Percentiles rank a stretch among this genome's conserved stretches.
These are phyloP conservation scores for Polymixis lichenea DNA, from an alignment of 2,888 invertebrate genomes.

Conservation along the genomic window DNA sequence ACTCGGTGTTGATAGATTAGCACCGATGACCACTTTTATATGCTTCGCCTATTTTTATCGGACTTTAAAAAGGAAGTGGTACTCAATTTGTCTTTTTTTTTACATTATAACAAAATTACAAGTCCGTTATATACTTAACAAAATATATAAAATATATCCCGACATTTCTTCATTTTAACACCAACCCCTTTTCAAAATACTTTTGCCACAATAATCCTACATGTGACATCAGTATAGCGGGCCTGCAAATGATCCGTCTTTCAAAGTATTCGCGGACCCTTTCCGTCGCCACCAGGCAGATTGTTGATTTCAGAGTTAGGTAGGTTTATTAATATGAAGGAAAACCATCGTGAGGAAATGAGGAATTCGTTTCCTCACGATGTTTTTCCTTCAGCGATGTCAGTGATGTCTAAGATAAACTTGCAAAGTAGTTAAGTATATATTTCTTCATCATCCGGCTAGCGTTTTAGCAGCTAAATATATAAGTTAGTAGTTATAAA, in stretches of 20 bases:
- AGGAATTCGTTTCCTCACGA: too few species aligned
- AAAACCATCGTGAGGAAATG: too few species aligned
- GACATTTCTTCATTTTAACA: conserved; percentile 26
- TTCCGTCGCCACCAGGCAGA: conserved; percentile 7
- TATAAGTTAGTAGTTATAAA: too few species aligned
- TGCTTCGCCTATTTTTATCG: not conserved
- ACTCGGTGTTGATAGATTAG: not conserved
- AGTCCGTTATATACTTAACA: not conserved
- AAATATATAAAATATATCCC: conserved; percentile 1
- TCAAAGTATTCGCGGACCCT: conserved; percentile 41
- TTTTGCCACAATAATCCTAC: conserved; percentile 42
- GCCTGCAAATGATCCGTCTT: conserved; percentile 53
- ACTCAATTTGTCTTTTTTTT: not conserved
- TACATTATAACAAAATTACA: not conserved
- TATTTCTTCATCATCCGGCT: too few species aligned
- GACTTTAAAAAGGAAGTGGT: too few species aligned
- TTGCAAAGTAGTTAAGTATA: too few species aligned
- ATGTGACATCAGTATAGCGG: conserved; percentile 41
- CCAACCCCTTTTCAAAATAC: conserved; percentile 45
- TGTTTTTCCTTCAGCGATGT: too few species aligned
- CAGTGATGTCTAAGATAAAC: too few species aligned
- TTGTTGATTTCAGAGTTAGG: not conserved
- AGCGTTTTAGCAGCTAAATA: too few species aligned
- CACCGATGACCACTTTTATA: not conserved
- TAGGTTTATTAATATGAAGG: too few species aligned